phyloP scores from a whole-genome alignment of 2,797 vertebrate genomes.

The Oryzias dopingdopingensis region DNA sequence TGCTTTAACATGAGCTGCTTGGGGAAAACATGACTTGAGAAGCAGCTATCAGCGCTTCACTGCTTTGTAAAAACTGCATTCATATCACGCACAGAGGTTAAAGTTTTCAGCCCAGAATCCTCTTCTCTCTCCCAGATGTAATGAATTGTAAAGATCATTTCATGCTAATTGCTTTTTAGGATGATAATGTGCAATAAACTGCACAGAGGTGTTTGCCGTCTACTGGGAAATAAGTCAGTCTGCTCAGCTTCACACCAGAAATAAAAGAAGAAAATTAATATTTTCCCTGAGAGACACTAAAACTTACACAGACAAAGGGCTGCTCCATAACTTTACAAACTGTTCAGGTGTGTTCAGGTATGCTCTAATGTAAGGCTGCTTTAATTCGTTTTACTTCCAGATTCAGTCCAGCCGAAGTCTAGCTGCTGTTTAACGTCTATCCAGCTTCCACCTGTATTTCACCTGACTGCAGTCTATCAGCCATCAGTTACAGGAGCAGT shows the following conservation, averaged over 20 bases:
- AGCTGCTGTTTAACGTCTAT: too few species aligned
- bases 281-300: constrained; percentile 75
- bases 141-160: constrained; percentile 55
- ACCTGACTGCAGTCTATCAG: too few species aligned
- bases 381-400: too few species aligned
- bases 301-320: constrained; percentile 75
- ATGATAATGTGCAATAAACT: constrained; percentile 66
- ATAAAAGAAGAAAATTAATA: constrained; percentile 66
- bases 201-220: constrained; percentile 49
- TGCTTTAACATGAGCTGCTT: background rate
- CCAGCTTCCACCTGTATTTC: too few species aligned
- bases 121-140: constrained; percentile 24
- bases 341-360: constrained; percentile 78
- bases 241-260: constrained; percentile 46
- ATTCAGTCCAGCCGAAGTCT: too few species aligned
- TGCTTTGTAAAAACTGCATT: constrained; percentile 17
- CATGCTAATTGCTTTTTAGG: constrained; percentile 67
- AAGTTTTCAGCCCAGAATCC: constrained; percentile 23
- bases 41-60: background rate
- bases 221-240: constrained; percentile 66
- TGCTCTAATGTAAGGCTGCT: constrained; percentile 25
- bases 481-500: too few species aligned
- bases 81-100: constrained; percentile 30
- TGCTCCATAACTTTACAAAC: constrained; percentile 55
- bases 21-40: background rate